These are phyloP conservation scores for Erebia aethiops DNA, from an alignment of 2,888 invertebrate genomes.

Conservation along the genomic window DNA sequence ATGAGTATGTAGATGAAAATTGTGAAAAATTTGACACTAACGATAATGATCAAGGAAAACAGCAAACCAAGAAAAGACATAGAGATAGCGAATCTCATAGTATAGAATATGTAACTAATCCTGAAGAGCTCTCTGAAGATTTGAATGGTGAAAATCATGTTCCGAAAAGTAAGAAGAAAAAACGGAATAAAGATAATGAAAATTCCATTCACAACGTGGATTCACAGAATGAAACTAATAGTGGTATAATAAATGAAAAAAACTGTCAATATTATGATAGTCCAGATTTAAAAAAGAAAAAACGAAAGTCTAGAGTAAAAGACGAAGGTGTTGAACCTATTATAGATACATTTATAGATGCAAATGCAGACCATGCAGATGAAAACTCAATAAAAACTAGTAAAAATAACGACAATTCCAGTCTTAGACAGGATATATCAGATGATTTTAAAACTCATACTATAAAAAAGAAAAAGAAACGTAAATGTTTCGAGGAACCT, in stretches of 20 bases:
- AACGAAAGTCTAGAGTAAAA: background rate
- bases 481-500: background rate
- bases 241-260: background rate
- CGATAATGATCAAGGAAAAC: constrained; percentile 4
- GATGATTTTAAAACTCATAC: background rate
- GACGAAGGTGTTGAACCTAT: background rate
- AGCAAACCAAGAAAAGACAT: constrained; percentile 2
- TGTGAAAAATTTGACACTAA: background rate
- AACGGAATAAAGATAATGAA: background rate
- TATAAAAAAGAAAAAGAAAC: constrained; percentile 2
- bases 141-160: background rate
- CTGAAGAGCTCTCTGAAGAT: background rate
- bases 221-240: background rate
- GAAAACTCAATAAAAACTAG: background rate
- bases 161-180: background rate
- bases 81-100: background rate
- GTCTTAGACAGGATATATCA: background rate
- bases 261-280: background rate
- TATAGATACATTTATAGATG: background rate
- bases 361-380: background rate
- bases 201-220: background rate
- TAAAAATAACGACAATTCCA: background rate
- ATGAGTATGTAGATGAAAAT: background rate
- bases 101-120: background rate
- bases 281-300: background rate